Evolutionary conservation across 2,797 vertebrate species (phyloP), one percentile per base, ranked within the genome.

Genomic region (Periophthalmus magnuspinnatus): DNA sequence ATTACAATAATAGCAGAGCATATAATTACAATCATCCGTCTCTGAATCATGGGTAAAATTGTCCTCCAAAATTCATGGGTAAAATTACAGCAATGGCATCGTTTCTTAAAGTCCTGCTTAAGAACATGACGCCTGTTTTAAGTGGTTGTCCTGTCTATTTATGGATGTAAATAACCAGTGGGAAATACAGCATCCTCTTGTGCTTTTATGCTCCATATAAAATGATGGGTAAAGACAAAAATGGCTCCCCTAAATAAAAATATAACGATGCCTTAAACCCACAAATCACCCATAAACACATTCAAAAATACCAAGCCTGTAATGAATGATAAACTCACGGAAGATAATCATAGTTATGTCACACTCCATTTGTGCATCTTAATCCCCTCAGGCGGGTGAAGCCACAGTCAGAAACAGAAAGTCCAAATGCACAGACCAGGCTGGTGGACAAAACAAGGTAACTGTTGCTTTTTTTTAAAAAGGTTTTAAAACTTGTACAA

Each of bases 1-100:
- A 86, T 79, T 77, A 87, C 77, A 77, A 81, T 90, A 88, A 90
- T 93, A 90, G 84, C 83, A 89, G 84, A 89, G 80, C 78, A 79
- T 81, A 82, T 67, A 55, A 33, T 82, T 88, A 91, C 87, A 90
- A 89, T 91, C 88, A 81, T 89, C 72, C 67, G 80, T 90, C 76
- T 86, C 85, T 78, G 75, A 75, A 76, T 85, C 77, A 72, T 74
- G 58, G 72, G 73, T 77, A 86, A 89, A 89, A 84, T 64, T 5
- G 65, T 63, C 71, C 28, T 67, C 47, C 67, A 47, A 32, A 65
- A 81, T 82, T 67, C 58, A 68, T 24, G 54, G 71, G 70, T 70
- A 58, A 38, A 21, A 59, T 76, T 74, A 22, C 21, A 75, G 73
- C 70, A 56, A 34, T 0, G 33, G 74, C 75, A 74, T 41, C 5